These are phyloP conservation scores for Coenobita brevimanus DNA, from an alignment of 1,140 invertebrate species.

Conservation along the genomic window DNA sequence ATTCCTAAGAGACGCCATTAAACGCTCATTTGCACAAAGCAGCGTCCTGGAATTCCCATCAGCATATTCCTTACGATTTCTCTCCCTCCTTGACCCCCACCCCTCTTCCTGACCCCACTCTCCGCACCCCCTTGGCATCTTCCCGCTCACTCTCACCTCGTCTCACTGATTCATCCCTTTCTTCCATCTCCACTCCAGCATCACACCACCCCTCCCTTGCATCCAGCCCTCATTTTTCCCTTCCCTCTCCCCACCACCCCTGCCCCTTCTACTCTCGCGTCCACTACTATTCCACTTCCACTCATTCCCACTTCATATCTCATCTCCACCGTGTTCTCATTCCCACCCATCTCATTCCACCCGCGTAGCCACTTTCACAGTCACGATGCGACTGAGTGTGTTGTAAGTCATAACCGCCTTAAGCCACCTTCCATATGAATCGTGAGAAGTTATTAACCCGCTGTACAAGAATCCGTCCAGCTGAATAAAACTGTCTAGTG, in stretches of 20 bases:
- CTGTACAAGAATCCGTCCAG: too few species aligned
- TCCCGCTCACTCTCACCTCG: neutral
- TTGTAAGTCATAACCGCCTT: too few species aligned
- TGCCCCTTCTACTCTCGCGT: neutral
- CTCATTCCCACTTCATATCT: neutral
- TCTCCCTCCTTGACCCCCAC: neutral
- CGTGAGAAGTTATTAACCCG: too few species aligned
- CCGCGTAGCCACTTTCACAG: too few species aligned
- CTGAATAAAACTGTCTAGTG: too few species aligned
- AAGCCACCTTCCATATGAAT: too few species aligned
- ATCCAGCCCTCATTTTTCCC: neutral
- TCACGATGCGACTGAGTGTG: too few species aligned
- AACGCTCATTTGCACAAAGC: conserved; percentile 34
- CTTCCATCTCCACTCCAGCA: neutral
- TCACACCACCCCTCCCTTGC: neutral
- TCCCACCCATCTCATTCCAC: too few species aligned
- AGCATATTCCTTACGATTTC: conserved; percentile 18
- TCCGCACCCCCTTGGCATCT: neutral
- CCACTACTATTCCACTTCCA: neutral
- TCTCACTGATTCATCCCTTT: neutral
- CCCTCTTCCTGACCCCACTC: neutral
- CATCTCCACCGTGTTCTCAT: neutral
- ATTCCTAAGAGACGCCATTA: conserved; percentile 17
- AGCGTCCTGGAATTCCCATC: conserved; percentile 35
- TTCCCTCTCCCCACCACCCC: neutral